Evolutionary conservation across 2,797 vertebrate genomes (phyloP).

Genomic region (Cygnus olor): DNA sequence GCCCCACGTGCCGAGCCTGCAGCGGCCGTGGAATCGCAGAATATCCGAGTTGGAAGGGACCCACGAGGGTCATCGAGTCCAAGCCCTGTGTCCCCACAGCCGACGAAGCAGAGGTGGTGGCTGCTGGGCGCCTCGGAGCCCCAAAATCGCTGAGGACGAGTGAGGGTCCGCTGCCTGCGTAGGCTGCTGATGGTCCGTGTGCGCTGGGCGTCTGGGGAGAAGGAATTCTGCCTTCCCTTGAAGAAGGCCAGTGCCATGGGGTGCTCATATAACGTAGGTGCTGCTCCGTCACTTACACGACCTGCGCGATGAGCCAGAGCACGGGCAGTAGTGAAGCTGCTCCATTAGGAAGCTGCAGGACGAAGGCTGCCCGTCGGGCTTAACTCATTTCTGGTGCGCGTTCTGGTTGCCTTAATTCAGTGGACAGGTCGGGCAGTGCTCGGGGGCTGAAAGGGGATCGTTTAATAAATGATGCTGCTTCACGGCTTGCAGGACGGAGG

Average conservation of each 20-base stretch:
- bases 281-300: not conserved
- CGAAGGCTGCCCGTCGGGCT: not conserved
- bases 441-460: not conserved
- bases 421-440: not conserved
- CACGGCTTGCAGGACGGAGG: not conserved
- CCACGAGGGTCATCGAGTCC: too few species aligned
- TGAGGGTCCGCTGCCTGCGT: not conserved
- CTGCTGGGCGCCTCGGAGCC: not conserved
- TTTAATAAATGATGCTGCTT: not conserved
- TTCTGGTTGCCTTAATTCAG: not conserved
- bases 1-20: not conserved
- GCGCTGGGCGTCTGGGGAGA: not conserved
- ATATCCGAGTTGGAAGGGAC: too few species aligned
- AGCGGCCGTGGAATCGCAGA: not conserved
- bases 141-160: not conserved
- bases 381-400: accelerated
- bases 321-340: not conserved
- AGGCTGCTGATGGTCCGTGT: not conserved
- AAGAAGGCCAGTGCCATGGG: not conserved
- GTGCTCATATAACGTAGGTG: not conserved
- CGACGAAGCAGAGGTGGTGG: not conserved
- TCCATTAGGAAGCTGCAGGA: not conserved
- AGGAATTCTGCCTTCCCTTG: not conserved
- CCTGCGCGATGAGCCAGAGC: not conserved
- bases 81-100: too few species aligned